Percentiles rank a stretch among this genome's conserved stretches.
Evolutionary conservation across 2,113 vertebrate species (phyloP).

Genomic region (Zapornia atra): DNA sequence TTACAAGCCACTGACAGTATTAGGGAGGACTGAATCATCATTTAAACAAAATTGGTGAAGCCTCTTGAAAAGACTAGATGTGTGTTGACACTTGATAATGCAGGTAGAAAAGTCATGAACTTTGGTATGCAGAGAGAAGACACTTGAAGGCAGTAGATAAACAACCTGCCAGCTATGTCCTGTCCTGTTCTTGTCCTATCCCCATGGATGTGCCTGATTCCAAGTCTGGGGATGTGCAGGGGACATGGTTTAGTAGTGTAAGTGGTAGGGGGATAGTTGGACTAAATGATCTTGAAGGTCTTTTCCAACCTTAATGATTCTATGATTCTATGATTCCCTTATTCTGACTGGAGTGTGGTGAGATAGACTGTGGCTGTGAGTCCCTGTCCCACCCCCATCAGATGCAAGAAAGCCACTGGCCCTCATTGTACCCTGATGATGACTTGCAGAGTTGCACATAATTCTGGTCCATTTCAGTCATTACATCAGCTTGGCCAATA

Average conservation of each 20-base stretch:
- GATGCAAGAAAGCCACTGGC: background rate
- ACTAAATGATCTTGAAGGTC: no score
- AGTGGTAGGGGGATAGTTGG: no score
- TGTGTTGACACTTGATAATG: background rate
- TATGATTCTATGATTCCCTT: background rate
- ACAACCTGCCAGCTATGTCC: background rate
- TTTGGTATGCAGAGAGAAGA: background rate
- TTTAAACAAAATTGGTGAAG: background rate
- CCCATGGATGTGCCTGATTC: background rate
- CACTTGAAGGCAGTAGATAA: background rate
- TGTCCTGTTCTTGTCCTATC: background rate
- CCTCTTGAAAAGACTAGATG: background rate
- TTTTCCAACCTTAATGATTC: no score
- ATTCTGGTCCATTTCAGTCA: background rate
- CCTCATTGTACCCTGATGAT: background rate
- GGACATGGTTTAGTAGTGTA: no score
- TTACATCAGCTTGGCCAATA: background rate
- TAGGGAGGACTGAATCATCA: background rate
- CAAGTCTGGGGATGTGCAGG: rapidly evolving
- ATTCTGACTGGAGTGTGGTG: background rate
- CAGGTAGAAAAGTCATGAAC: background rate
- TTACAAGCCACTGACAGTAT: background rate
- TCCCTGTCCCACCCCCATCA: background rate
- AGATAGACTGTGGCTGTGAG: background rate
- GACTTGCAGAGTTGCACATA: background rate